A percentile compares a stretch with the other conserved stretches of the same genome.
Evolutionary conservation across 2,888 invertebrate species (phyloP).

Genomic region (Eurytoma adleriae): DNA sequence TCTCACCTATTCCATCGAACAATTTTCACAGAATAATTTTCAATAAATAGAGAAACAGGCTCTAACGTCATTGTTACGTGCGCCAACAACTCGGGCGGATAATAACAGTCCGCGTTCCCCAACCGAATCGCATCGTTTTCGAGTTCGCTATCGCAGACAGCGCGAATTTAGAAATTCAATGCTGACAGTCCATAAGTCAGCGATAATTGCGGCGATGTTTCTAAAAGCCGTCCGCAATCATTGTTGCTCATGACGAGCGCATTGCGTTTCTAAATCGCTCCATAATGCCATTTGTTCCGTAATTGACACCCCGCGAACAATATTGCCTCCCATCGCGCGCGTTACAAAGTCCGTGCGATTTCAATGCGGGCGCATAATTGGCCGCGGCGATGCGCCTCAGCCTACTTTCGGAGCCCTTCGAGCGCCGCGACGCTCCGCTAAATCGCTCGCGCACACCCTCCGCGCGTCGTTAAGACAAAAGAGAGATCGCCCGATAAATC

Average conservation of each 20-base stretch:
- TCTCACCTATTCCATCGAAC: too few relatives aligned
- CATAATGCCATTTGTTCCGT: conserved; percentile 62
- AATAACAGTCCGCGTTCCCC: conserved; percentile 26
- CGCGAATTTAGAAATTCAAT: conserved; percentile 31
- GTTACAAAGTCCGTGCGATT: conserved; percentile 64
- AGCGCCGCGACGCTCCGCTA: conserved; percentile 11
- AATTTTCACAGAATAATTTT: neutral
- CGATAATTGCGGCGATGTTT: conserved; percentile 40
- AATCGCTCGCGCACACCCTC: too few relatives aligned
- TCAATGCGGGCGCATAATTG: conserved; percentile 60
- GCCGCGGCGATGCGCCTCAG: conserved; percentile 35
- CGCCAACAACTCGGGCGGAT: neutral
- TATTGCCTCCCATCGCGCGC: conserved; percentile 67
- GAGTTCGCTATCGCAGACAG: conserved; percentile 50
- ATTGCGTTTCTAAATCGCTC: conserved; percentile 59
- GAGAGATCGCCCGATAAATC: neutral
- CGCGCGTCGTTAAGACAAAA: conserved; percentile 13
- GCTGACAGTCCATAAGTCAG: conserved; percentile 44
- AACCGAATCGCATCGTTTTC: conserved; percentile 33
- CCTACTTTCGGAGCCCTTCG: conserved; percentile 50
- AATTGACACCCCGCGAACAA: conserved; percentile 66
- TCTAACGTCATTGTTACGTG: neutral
- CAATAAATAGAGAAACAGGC: conserved; percentile 5
- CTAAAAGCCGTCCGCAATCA: conserved; percentile 37
- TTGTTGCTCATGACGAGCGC: conserved; percentile 43